Percentiles rank a stretch among this genome's conserved stretches.
Evolutionary conservation across 2,888 invertebrate genomes (phyloP).

Genomic region (Platycnemis pennipes): DNA sequence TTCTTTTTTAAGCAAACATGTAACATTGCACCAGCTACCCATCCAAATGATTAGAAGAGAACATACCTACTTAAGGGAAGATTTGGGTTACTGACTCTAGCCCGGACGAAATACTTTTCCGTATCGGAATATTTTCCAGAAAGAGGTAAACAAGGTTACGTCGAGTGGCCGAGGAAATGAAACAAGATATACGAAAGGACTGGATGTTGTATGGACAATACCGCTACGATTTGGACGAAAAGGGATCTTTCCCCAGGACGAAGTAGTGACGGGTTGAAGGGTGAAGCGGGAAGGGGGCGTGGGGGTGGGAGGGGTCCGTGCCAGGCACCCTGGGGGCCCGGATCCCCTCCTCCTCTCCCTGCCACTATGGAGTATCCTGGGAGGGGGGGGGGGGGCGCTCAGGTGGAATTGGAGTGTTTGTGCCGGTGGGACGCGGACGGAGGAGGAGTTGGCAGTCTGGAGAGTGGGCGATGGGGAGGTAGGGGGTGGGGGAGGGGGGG

Average conservation of each 20-base stretch:
- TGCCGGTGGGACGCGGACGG: constrained; percentile 12
- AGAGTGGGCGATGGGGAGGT: neutral
- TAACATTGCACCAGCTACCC: no score
- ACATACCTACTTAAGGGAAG: no score
- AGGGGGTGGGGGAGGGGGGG: neutral
- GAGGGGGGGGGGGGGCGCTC: neutral
- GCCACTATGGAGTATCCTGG: neutral
- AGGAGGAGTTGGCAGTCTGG: neutral
- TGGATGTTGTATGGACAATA: neutral
- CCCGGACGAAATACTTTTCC: neutral
- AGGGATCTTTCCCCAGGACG: neutral
- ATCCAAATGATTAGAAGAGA: no score
- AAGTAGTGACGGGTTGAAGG: neutral
- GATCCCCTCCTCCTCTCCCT: neutral
- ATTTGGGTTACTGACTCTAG: neutral
- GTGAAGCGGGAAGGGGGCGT: neutral
- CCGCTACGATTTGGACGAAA: neutral
- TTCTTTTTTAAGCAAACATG: no score
- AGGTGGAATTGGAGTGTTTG: constrained; percentile 16
- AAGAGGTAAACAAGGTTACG: neutral
- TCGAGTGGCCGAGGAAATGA: neutral
- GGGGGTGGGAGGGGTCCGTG: constrained; percentile 12
- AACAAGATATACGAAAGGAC: neutral
- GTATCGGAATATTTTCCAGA: neutral
- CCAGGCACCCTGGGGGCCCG: constrained; percentile 27